Evolutionary conservation across 2,113 vertebrate genomes (phyloP).

Genomic region (Perccottus glenii): DNA sequence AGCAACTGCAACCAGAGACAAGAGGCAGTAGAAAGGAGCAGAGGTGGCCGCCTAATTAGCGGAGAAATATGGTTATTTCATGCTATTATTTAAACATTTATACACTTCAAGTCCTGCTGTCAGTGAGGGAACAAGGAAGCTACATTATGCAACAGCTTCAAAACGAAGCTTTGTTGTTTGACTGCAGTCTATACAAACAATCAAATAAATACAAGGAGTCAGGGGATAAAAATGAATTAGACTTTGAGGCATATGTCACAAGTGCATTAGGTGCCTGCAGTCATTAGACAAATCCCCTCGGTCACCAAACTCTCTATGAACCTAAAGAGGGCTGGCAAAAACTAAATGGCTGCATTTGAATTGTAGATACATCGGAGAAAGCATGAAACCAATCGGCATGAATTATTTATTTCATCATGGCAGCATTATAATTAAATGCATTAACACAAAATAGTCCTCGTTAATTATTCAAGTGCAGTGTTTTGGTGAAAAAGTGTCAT

Average conservation of each 20-base stretch:
- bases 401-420: constrained; percentile 73
- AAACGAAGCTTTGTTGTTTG: constrained; percentile 22
- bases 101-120: constrained; percentile 40
- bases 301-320: constrained; percentile 51
- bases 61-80: constrained; percentile 61
- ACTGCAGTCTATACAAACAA: constrained; percentile 15
- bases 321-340: constrained; percentile 21
- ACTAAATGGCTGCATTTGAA: constrained; percentile 55
- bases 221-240: constrained; percentile 30
- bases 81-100: constrained; percentile 60
- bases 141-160: constrained; percentile 55
- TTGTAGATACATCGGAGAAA: constrained; percentile 59
- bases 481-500: constrained; percentile 62
- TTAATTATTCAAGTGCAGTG: constrained; percentile 66
- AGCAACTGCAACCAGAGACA: constrained; percentile 30
- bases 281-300: constrained; percentile 34
- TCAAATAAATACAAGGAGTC: constrained; percentile 55
- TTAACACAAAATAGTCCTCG: constrained; percentile 65
- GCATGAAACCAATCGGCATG: constrained; percentile 34
- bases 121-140: constrained; percentile 42
- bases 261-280: constrained; percentile 31
- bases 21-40: constrained; percentile 23
- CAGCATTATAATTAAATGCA: constrained; percentile 69
- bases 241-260: constrained; percentile 22
- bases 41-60: constrained; percentile 61